These are phyloP conservation scores for Strigamia crassipes DNA, from an alignment of 2,888 invertebrate genomes.

Conservation along the genomic window DNA sequence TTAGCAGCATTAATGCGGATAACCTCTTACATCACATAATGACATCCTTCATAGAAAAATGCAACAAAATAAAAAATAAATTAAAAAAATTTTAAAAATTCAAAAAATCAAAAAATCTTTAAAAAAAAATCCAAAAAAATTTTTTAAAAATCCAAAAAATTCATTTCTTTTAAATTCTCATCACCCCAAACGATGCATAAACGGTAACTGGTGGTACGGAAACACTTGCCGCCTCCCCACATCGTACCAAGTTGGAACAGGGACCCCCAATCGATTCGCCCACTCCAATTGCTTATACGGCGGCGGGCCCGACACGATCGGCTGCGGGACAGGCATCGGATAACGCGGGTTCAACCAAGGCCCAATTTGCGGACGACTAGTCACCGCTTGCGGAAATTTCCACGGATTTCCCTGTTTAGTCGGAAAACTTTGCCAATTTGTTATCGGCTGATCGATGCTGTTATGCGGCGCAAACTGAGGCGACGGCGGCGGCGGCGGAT, in stretches of 20 bases:
- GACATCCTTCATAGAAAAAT: background rate
- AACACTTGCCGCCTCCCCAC: background rate
- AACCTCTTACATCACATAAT: background rate
- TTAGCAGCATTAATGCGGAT: background rate
- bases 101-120: background rate
- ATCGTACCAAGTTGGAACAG: background rate
- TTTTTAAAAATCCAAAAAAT: too few relatives aligned
- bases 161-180: background rate
- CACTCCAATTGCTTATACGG: conserved; percentile 39
- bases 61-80: background rate
- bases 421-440: background rate
- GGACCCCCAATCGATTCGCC: background rate
- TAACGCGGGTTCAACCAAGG: background rate
- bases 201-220: background rate
- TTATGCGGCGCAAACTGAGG: background rate
- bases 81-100: background rate
- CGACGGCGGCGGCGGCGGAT: background rate
- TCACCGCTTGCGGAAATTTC: background rate
- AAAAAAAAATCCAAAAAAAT: too few relatives aligned
- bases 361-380: background rate
- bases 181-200: background rate
- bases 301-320: conserved; percentile 31
- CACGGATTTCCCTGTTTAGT: background rate
- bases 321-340: conserved; percentile 36
- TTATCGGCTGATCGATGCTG: background rate